Base-by-base conservation (phyloP, 2,113 vertebrate genomes). In the Acanthisitta chloris region DNA sequence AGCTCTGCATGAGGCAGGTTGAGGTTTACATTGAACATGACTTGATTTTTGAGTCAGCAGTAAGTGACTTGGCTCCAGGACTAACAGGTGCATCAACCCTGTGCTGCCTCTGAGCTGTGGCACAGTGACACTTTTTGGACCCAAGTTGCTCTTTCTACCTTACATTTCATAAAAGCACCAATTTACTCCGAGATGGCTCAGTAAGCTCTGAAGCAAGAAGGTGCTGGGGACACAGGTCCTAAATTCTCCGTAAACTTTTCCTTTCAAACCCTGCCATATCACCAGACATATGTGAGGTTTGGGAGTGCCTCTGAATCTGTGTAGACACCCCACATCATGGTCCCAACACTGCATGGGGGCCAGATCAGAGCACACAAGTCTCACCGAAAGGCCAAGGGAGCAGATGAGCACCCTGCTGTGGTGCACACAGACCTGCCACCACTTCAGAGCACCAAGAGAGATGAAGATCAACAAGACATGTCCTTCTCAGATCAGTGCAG, bases 121-220 rank as follows among this genome's bases (percentile, higher is more conserved):
- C 29, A 29, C 29, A n/a, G 48, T 10, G 36, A 11, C 45, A 21
- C 26, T 51, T 80, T 4, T 4, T 49, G 38, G 13, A 45, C 5
- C 17, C 0, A 0, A 52, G 17, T 2, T 26, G 36, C 0, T 43
- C 42, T 40, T 66, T 70, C 29, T n/a, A 8, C 15, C 28, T 40
- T n/a, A 36, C 7, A 4, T 28, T 21, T 25, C 25, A 21, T 26
- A 40, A 92, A 51, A 55, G 8, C 7, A 69, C 12, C 4, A 3
- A 8, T 10, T 72, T 72, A 29, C 10, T 31, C 26, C 0, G 0
- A 52, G 14, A 40, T 21, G 25, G 40, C 18, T 48, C 28, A 36
- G 38, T 33, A 81, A 71, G 20, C 8, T 79, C 69, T 84, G 59
- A 78, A 88, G 62, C n/a, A 72, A 69, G 28, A 59, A 69, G 8